A percentile compares a stretch with the other conserved stretches of the same genome.
These are phyloP conservation scores for Halictus ligatus DNA, from an alignment of 2,888 invertebrate species.

Conservation along the genomic window DNA sequence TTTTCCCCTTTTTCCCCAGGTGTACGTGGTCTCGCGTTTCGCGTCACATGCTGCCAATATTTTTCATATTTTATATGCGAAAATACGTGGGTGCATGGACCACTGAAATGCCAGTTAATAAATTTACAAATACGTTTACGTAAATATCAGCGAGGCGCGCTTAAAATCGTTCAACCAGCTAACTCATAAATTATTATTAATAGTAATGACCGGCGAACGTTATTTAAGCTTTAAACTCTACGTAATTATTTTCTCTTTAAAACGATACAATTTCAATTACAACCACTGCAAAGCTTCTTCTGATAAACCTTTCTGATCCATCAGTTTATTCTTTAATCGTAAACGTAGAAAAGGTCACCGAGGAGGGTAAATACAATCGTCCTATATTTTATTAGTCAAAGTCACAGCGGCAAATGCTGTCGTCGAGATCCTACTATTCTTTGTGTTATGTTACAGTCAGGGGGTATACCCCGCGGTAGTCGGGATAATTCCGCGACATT, in stretches of 20 bases:
- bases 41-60: neutral
- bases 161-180: neutral
- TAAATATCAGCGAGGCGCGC: neutral
- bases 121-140: neutral
- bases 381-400: too few species aligned
- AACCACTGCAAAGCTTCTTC: neutral
- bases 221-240: neutral
- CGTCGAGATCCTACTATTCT: too few species aligned
- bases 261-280: neutral
- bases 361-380: too few species aligned
- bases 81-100: neutral
- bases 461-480: too few species aligned
- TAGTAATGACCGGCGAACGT: too few species aligned
- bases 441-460: too few species aligned
- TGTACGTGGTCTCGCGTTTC: neutral
- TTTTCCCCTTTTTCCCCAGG: too few species aligned
- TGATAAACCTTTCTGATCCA: neutral
- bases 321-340: too few species aligned
- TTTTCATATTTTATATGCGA: neutral
- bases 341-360: too few species aligned
- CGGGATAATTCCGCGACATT: too few species aligned
- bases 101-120: neutral
- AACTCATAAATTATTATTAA: neutral
- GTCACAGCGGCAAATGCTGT: too few species aligned
- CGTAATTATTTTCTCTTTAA: too few species aligned